These are phyloP conservation scores for Gyps fulvus DNA, from an alignment of 2,113 vertebrate genomes.

Conservation along the genomic window DNA sequence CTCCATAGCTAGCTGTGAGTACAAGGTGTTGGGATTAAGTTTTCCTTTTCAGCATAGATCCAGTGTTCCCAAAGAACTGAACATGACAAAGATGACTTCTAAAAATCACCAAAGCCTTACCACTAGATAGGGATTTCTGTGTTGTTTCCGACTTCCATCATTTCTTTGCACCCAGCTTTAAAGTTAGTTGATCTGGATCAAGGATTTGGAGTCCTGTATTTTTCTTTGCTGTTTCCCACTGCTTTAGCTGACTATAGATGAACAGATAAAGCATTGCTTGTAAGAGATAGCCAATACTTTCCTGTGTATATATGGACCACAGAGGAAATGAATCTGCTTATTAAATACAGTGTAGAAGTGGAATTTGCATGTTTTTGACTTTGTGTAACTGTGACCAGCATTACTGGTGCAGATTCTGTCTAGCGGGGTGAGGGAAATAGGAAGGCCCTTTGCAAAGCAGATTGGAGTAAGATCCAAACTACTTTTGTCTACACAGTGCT, in stretches of 20 bases:
- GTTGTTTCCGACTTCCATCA: neutral
- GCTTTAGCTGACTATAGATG: neutral
- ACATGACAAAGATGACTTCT: neutral
- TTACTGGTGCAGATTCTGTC: neutral
- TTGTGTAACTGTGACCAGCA: neutral
- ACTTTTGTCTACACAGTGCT: neutral
- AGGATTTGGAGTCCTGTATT: neutral
- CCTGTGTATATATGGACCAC: neutral
- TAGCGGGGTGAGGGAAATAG: neutral
- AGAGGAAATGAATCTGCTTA: neutral
- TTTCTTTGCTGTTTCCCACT: neutral
- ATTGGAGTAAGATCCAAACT: neutral
- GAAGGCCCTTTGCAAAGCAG: neutral
- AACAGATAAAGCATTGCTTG: neutral
- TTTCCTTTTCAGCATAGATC: neutral
- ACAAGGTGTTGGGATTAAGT: neutral
- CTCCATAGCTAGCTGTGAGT: neutral
- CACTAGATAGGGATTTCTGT: neutral
- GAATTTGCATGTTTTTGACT: neutral
- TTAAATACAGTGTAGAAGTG: neutral
- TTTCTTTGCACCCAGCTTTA: neutral
- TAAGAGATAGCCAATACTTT: neutral
- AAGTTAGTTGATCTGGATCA: neutral
- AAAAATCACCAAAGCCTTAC: neutral
- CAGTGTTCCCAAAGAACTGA: neutral